phyloP scores from a whole-genome alignment of 1,140 invertebrate genomes.

The Drosophila bocqueti region DNA sequence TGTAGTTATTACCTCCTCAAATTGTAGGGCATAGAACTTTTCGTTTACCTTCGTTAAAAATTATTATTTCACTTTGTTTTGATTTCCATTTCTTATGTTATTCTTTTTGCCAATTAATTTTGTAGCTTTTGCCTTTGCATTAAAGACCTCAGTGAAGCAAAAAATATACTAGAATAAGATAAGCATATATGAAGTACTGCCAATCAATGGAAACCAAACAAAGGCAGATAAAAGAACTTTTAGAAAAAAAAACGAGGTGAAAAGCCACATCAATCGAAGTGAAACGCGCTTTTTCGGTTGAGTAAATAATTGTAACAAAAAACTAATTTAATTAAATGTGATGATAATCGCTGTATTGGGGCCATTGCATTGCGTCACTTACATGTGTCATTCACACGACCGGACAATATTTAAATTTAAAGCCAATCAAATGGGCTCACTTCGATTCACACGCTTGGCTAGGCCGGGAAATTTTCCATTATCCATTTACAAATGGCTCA shows the following conservation, averaged over 20 bases:
- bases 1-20: background rate
- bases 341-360: slow-evolving; percentile 33
- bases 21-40: background rate
- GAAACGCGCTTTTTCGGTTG: slow-evolving; percentile 46
- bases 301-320: slow-evolving; percentile 47
- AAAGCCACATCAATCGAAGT: slow-evolving; percentile 27
- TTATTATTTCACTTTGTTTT: slow-evolving; percentile 41
- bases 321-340: slow-evolving; percentile 49
- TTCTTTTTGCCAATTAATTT: slow-evolving; percentile 58
- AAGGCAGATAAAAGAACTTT: slow-evolving; percentile 37
- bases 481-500: slow-evolving; percentile 18
- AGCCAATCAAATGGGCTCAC: slow-evolving; percentile 24
- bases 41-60: slow-evolving; percentile 14
- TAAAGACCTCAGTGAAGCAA: slow-evolving; percentile 42
- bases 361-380: slow-evolving; percentile 65
- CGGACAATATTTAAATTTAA: slow-evolving; percentile 30
- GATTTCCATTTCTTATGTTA: slow-evolving; percentile 46
- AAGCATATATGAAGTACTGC: slow-evolving; percentile 60
- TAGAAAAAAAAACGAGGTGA: slow-evolving; percentile 15
- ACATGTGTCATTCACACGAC: slow-evolving; percentile 60
- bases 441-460: slow-evolving; percentile 36
- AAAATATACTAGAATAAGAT: slow-evolving; percentile 57
- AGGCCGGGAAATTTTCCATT: slow-evolving; percentile 27
- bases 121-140: slow-evolving; percentile 27
- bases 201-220: slow-evolving; percentile 58